Percentiles rank a stretch among this genome's conserved stretches.
phyloP scores from a whole-genome alignment of 2,113 vertebrate genomes.

The Kryptolebias marmoratus region DNA sequence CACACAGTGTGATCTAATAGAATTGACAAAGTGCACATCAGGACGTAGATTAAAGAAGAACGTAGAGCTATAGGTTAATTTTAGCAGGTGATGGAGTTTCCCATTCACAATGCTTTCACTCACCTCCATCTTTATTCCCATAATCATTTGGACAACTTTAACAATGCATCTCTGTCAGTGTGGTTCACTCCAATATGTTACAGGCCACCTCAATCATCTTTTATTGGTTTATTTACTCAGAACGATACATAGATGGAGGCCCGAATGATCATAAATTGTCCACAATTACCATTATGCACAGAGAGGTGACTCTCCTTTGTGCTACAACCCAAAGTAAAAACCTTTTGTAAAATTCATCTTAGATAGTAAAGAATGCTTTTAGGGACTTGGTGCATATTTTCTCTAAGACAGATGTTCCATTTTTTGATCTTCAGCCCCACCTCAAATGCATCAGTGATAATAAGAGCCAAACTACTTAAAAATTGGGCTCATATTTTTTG shows the following conservation, averaged over 20 bases:
- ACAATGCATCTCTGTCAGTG: conserved; percentile 67
- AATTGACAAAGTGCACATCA: conserved; percentile 73
- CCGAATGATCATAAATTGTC: conserved; percentile 68
- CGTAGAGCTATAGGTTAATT: conserved; percentile 68
- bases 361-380: conserved; percentile 35
- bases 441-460: conserved; percentile 14
- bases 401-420: conserved; percentile 19
- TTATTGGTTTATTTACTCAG: conserved; percentile 78
- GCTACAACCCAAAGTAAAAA: conserved; percentile 46
- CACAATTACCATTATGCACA: conserved; percentile 66
- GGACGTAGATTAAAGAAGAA: conserved; percentile 65
- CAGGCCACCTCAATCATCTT: conserved; percentile 67
- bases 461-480: neutral
- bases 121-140: conserved; percentile 69
- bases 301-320: conserved; percentile 62
- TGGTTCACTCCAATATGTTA: conserved; percentile 68
- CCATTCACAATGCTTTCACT: conserved; percentile 42
- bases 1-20: conserved; percentile 68
- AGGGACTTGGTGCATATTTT: conserved; percentile 34
- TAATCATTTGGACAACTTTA: conserved; percentile 76
- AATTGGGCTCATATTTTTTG: too few relatives aligned
- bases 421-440: conserved; percentile 14
- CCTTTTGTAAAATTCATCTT: conserved; percentile 52
- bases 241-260: conserved; percentile 70
- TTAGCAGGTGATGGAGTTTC: conserved; percentile 68